These are phyloP conservation scores for Molossus alvarezi DNA, from an alignment of 2,797 vertebrate genomes.

Conservation along the genomic window DNA sequence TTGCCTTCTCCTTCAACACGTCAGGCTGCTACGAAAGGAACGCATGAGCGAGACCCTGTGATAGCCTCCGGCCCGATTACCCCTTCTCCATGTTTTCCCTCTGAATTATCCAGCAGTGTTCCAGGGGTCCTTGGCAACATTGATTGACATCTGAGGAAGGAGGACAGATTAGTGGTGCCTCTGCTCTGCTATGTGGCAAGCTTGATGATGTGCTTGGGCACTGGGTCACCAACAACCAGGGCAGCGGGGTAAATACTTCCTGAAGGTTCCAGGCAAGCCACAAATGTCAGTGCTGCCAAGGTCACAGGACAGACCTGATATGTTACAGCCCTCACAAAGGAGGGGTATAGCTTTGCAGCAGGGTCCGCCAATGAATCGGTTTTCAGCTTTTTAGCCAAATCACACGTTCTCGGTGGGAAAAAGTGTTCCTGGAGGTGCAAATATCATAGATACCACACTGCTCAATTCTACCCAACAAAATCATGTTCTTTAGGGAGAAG, in stretches of 20 bases:
- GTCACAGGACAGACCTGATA: neutral
- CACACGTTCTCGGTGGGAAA: neutral
- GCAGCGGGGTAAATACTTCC: neutral
- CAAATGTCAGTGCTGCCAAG: fast-evolving
- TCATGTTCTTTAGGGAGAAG: neutral
- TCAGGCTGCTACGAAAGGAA: neutral
- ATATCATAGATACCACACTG: neutral
- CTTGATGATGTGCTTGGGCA: neutral
- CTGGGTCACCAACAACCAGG: neutral
- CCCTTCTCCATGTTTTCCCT: neutral
- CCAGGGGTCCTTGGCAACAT: neutral
- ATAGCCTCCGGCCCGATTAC: neutral
- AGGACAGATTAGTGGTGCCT: neutral
- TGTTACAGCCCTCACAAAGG: neutral
- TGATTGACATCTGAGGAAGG: neutral
- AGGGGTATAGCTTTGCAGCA: neutral
- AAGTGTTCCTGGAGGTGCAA: neutral
- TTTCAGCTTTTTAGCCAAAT: neutral
- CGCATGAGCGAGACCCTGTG: fast-evolving
- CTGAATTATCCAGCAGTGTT: neutral
- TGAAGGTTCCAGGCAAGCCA: neutral
- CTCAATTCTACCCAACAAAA: neutral
- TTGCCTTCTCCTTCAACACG: neutral
- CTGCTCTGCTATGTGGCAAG: neutral
- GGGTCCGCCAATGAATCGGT: neutral